These are phyloP conservation scores for Aspidiotus rigidus DNA, from an alignment of 2,888 invertebrate genomes.

Conservation along the genomic window DNA sequence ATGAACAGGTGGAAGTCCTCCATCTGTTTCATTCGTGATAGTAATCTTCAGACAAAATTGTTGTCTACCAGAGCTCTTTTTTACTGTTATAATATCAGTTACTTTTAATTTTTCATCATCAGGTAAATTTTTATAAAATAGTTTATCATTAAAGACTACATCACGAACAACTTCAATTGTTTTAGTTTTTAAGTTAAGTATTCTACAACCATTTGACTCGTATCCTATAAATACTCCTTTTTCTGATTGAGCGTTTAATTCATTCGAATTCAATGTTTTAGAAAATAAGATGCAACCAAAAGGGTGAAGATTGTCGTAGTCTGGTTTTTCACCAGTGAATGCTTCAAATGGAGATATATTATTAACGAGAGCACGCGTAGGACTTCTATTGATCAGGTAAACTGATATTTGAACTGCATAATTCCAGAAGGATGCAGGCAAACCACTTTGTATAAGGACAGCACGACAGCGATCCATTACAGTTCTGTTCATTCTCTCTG, in stretches of 20 bases:
- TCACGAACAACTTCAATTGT: not conserved
- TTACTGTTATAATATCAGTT: not conserved
- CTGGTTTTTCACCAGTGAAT: slow-evolving; percentile 3
- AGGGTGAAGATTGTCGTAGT: not conserved
- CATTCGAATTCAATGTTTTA: not conserved
- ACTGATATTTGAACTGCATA: not conserved
- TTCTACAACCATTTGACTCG: not conserved
- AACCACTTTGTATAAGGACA: not conserved
- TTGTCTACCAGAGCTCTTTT: not conserved
- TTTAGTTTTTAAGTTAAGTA: not conserved
- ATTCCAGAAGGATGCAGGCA: not conserved
- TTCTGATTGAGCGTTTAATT: not conserved
- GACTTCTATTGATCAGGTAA: not conserved
- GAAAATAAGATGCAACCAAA: not conserved
- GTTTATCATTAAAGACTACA: slow-evolving; percentile 4
- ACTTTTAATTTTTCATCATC: not conserved
- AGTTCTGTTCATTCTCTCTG: slow-evolving; percentile 9
- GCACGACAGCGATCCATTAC: not conserved
- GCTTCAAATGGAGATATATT: not conserved
- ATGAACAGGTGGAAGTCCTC: no score
- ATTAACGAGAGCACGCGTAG: not conserved
- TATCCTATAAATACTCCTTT: slow-evolving; percentile 1
- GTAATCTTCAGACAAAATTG: no score
- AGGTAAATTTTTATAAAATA: not conserved
- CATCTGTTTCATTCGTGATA: no score